These are phyloP conservation scores for Nemapogon koenigi DNA, from an alignment of 2,888 invertebrate genomes.

Conservation along the genomic window DNA sequence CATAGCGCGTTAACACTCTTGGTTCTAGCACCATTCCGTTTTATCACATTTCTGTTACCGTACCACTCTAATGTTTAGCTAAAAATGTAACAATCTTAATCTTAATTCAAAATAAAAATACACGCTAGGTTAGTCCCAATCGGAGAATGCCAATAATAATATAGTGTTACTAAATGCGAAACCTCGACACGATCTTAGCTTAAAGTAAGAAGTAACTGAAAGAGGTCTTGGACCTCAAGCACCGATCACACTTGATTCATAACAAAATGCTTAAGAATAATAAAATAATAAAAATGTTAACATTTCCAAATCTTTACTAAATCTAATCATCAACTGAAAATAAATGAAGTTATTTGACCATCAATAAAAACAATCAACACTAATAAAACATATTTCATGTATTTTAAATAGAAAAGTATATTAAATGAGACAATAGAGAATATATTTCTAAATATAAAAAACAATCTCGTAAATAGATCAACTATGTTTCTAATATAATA, in stretches of 20 bases:
- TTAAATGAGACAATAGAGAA: slow-evolving; percentile 65
- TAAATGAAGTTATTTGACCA: slow-evolving; percentile 47
- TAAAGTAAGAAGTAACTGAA: slow-evolving; percentile 54
- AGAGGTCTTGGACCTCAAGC: slow-evolving; percentile 54
- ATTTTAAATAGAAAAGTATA: slow-evolving; percentile 61
- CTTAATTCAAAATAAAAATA: slow-evolving; percentile 63
- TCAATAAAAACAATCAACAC: slow-evolving; percentile 66
- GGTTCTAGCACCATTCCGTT: slow-evolving; percentile 67
- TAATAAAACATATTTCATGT: slow-evolving; percentile 41
- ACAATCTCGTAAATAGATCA: slow-evolving; percentile 67
- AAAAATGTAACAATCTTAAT: slow-evolving; percentile 66
- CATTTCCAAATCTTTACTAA: slow-evolving; percentile 27
- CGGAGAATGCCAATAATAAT: slow-evolving; percentile 67
- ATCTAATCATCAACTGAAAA: slow-evolving; percentile 38
- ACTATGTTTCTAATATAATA: slow-evolving; percentile 63
- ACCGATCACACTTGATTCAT: slow-evolving; percentile 21
- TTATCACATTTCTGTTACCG: slow-evolving; percentile 67
- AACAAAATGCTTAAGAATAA: slow-evolving; percentile 47
- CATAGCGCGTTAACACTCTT: slow-evolving; percentile 63
- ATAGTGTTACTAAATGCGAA: slow-evolving; percentile 62
- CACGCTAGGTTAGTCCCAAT: slow-evolving; percentile 67
- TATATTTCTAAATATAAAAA: slow-evolving; percentile 58
- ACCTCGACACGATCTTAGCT: slow-evolving; percentile 54
- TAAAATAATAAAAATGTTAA: slow-evolving; percentile 50
- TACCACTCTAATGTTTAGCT: slow-evolving; percentile 67